phyloP scores from a whole-genome alignment of 2,888 invertebrate genomes.

The Heteromyza rotundicornis region DNA sequence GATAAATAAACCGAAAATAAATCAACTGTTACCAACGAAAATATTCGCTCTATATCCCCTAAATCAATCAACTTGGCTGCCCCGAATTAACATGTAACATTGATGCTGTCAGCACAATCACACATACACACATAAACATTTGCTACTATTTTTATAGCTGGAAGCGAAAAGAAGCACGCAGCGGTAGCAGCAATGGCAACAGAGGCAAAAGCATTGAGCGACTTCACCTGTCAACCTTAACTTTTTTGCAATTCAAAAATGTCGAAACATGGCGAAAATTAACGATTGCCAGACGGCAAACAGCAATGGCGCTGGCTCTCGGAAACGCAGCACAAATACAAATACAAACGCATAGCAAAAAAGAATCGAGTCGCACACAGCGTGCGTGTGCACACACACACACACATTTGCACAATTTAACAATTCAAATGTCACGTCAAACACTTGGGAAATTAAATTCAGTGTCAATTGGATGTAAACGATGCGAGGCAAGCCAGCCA shows the following conservation, averaged over 20 bases:
- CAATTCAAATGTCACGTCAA: conserved; percentile 48
- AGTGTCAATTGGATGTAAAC: conserved; percentile 45
- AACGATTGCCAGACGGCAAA: neutral
- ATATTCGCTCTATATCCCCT: neutral
- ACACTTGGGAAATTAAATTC: conserved; percentile 47
- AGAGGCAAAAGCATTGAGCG: neutral
- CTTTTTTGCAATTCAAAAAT: neutral
- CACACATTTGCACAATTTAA: conserved; percentile 42
- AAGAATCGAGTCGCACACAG: too few relatives aligned
- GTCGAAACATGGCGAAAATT: neutral
- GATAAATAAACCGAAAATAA: too few relatives aligned
- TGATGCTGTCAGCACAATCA: neutral
- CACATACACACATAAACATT: too few relatives aligned
- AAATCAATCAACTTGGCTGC: neutral
- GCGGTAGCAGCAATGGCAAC: too few relatives aligned
- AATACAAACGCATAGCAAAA: too few relatives aligned
- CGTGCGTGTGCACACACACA: neutral
- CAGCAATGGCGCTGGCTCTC: neutral
- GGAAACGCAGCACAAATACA: too few relatives aligned
- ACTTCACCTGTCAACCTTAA: neutral
- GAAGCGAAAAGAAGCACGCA: too few relatives aligned
- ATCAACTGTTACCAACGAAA: neutral
- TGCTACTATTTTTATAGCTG: neutral
- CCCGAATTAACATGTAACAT: neutral
- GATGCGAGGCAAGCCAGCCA: conserved; percentile 19